Percentiles rank a stretch among this genome's conserved stretches.
phyloP scores from a whole-genome alignment of 2,888 invertebrate genomes.

The Leptinotarsa peninsularis region DNA sequence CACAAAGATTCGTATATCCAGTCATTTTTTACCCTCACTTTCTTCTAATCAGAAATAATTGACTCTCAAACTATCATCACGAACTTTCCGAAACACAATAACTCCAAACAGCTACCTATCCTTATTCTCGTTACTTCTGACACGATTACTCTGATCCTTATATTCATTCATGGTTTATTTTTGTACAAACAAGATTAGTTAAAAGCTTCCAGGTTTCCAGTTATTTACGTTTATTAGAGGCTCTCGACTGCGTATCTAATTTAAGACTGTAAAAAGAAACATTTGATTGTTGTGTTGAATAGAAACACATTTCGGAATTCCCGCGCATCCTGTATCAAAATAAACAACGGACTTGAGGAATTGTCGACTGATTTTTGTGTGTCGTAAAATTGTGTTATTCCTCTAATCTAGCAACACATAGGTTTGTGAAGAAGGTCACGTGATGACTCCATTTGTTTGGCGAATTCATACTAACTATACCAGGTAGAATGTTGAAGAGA shows the following conservation, averaged over 20 bases:
- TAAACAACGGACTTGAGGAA: slow-evolving; percentile 22
- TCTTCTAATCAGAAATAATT: background rate
- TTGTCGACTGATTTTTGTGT: slow-evolving; percentile 12
- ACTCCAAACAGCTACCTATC: background rate
- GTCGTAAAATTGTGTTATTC: background rate
- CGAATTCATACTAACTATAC: no score
- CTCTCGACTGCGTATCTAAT: slow-evolving; percentile 31
- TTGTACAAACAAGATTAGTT: slow-evolving; percentile 43
- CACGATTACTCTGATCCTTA: slow-evolving; percentile 39
- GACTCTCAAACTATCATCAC: slow-evolving; percentile 2
- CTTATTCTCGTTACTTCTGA: slow-evolving; percentile 28
- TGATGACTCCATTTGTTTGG: no score
- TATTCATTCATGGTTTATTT: slow-evolving; percentile 44
- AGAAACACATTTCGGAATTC: slow-evolving; percentile 47
- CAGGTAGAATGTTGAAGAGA: no score
- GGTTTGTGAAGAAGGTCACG: no score
- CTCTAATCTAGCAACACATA: background rate
- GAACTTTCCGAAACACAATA: slow-evolving; percentile 5
- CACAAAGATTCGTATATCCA: background rate
- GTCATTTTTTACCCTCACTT: background rate
- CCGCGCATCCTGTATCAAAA: slow-evolving; percentile 37
- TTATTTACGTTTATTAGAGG: slow-evolving; percentile 41
- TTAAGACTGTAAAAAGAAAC: slow-evolving; percentile 36
- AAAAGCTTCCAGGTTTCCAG: slow-evolving; percentile 41
- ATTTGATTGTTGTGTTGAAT: slow-evolving; percentile 48